Evolutionary conservation across 1,140 invertebrate species (phyloP).

Genomic region (Lepidurus arcticus): DNA sequence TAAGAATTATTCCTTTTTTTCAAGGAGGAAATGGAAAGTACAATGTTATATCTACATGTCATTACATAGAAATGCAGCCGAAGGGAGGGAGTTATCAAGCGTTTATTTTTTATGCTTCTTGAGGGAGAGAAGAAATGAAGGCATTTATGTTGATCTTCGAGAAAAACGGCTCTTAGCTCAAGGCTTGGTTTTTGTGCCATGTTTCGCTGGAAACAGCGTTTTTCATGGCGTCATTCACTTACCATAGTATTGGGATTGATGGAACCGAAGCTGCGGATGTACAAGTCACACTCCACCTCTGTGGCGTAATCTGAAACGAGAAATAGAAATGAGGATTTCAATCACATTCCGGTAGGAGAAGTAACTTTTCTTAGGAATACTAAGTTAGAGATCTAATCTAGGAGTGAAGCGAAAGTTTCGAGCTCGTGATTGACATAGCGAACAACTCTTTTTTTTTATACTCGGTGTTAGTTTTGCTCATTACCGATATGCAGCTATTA

Average conservation of each 20-base stretch:
- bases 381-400: neutral
- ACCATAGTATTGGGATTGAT: conserved; percentile 53
- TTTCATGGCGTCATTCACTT: conserved; percentile 38
- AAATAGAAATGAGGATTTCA: conserved; percentile 27
- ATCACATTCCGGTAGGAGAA: neutral
- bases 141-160: neutral
- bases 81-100: no score
- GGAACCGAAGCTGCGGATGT: conserved; percentile 51
- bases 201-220: neutral
- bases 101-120: neutral
- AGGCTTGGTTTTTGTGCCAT: neutral
- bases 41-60: no score
- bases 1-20: no score
- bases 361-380: neutral
- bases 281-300: conserved; percentile 48
- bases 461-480: no score
- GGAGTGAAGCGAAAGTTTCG: neutral
- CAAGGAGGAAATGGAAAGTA: no score
- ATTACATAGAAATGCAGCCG: no score
- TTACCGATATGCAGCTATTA: no score
- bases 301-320: conserved; percentile 46
- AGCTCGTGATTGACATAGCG: neutral
- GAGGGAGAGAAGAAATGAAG: neutral
- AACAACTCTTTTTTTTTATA: neutral
- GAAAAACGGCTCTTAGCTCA: neutral